Evolutionary conservation across 2,113 vertebrate species (phyloP).

Genomic region (Anarrhichthys ocellatus): DNA sequence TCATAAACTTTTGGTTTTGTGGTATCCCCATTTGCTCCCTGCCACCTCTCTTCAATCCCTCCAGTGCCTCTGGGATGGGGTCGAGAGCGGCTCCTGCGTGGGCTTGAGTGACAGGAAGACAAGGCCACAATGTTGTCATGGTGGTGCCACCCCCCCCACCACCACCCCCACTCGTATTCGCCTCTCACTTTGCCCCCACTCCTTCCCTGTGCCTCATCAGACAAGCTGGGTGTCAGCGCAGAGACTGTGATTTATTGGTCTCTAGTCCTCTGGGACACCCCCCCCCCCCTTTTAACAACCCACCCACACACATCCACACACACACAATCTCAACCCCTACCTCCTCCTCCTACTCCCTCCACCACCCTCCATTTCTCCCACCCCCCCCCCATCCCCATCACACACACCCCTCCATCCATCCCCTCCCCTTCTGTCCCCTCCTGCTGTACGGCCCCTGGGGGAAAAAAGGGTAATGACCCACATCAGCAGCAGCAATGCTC

Average conservation of each 20-base stretch:
- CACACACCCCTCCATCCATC: conserved; percentile 32
- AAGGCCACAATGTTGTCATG: conserved; percentile 77
- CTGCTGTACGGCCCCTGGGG: conserved; percentile 75
- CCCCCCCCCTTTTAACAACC: not conserved
- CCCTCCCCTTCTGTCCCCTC: conserved; percentile 70
- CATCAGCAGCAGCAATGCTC: conserved; percentile 81
- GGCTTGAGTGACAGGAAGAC: conserved; percentile 78
- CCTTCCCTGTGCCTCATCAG: conserved; percentile 73
- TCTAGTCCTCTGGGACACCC: conserved; percentile 72
- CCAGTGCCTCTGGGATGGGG: conserved; percentile 26
- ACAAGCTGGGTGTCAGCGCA: conserved; percentile 81
- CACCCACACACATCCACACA: conserved; percentile 17
- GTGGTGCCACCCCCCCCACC: conserved; percentile 9
- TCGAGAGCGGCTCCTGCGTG: conserved; percentile 57
- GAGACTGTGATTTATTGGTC: conserved; percentile 85
- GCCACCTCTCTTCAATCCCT: conserved; percentile 19
- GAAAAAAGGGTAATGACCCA: conserved; percentile 84
- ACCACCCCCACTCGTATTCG: conserved; percentile 7
- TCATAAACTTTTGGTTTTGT: conserved; percentile 41
- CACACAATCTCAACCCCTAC: conserved; percentile 32
- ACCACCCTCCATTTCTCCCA: conserved; percentile 30
- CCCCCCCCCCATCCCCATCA: not conserved
- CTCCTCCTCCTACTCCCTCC: conserved; percentile 5
- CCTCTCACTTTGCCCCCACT: conserved; percentile 28
- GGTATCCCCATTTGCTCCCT: conserved; percentile 10